Percentiles rank a stretch among this genome's conserved stretches.
phyloP scores from a whole-genome alignment of 2,113 vertebrate genomes.

The Pseudorectes ferrugineus region DNA sequence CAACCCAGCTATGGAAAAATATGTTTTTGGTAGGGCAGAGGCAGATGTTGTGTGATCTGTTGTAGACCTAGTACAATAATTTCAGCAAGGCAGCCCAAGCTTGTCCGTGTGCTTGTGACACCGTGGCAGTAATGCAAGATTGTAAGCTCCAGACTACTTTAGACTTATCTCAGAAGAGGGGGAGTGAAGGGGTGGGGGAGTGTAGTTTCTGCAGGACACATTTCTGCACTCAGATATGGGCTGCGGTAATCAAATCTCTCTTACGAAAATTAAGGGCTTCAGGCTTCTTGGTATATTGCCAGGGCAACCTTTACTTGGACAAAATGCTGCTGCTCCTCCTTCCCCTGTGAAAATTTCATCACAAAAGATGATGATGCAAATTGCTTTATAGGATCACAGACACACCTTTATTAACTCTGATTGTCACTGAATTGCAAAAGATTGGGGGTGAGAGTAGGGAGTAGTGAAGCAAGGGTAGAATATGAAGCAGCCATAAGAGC shows the following conservation, averaged over 20 bases:
- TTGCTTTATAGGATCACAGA: constrained; percentile 15
- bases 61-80: not conserved
- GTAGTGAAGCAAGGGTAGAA: not conserved
- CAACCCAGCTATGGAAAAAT: not conserved
- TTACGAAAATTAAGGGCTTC: constrained; percentile 29
- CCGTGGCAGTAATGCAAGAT: not conserved
- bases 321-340: constrained; percentile 31
- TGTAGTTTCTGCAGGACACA: constrained; percentile 4
- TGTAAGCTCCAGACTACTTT: not conserved
- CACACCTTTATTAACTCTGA: constrained; percentile 49
- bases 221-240: not conserved
- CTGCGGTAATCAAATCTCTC: not conserved
- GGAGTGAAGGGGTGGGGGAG: not conserved
- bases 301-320: not conserved
- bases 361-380: constrained; percentile 43
- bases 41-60: not conserved
- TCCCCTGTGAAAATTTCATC: constrained; percentile 37
- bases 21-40: not conserved
- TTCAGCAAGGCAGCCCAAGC: not conserved
- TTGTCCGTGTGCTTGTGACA: not conserved
- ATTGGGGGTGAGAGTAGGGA: not conserved
- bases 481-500: not conserved
- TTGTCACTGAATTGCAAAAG: constrained; percentile 52
- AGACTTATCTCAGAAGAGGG: not conserved
- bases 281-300: not conserved